These are phyloP conservation scores for Standfussiana lucernea DNA, from an alignment of 2,888 invertebrate species.

Conservation along the genomic window DNA sequence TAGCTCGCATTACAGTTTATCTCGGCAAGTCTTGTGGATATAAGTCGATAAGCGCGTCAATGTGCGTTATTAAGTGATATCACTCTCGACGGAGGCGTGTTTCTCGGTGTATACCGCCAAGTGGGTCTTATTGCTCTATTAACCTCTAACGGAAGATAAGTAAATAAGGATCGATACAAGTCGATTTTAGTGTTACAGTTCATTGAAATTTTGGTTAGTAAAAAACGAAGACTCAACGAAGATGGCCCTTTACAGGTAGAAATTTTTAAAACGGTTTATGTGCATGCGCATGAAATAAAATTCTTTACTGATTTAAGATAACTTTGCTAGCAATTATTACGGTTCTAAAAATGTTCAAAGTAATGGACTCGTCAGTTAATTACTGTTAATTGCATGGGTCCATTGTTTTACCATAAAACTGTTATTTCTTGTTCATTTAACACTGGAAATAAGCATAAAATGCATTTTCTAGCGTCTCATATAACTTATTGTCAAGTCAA, in stretches of 20 bases:
- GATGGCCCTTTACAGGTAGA: constrained; percentile 88
- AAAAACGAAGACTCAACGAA: constrained; percentile 74
- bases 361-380: constrained; percentile 16
- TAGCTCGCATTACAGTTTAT: constrained; percentile 87
- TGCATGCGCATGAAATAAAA: constrained; percentile 43
- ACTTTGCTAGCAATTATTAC: neutral
- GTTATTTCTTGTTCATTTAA: constrained; percentile 4
- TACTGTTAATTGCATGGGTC: constrained; percentile 3
- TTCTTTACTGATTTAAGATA: neutral
- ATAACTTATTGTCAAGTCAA: constrained; percentile 3
- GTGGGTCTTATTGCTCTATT: constrained; percentile 76
- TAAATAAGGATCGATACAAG: constrained; percentile 68
- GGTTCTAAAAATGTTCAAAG: neutral
- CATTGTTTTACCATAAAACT: constrained; percentile 8
- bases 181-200: constrained; percentile 68
- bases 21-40: constrained; percentile 83
- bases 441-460: neutral
- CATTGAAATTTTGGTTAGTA: constrained; percentile 71
- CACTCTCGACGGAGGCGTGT: constrained; percentile 87
- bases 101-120: constrained; percentile 76
- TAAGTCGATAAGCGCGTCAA: constrained; percentile 85
- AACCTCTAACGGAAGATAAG: constrained; percentile 76
- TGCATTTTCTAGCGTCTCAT: constrained; percentile 19
- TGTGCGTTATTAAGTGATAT: constrained; percentile 86
- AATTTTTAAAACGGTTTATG: constrained; percentile 40